A percentile compares a stretch with the other conserved stretches of the same genome.
These are phyloP conservation scores for Eremophila alpestris DNA, from an alignment of 2,797 vertebrate species.

Conservation along the genomic window DNA sequence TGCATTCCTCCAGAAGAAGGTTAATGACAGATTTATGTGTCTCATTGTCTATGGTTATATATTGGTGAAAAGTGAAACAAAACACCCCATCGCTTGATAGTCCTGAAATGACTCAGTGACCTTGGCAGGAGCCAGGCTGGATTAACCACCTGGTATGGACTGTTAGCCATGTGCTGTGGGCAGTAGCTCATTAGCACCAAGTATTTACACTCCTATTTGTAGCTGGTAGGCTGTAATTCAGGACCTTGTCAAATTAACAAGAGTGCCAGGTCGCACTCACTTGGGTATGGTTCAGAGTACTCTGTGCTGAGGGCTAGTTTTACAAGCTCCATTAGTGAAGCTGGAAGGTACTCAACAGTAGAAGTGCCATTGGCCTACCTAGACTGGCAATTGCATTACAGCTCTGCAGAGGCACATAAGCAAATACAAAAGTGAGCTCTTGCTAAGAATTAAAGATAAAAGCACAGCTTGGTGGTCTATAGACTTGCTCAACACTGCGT, in stretches of 20 bases:
- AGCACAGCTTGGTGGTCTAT: not conserved
- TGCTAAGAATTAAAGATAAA: not conserved
- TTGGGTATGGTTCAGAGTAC: constrained; percentile 18
- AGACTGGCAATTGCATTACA: not conserved
- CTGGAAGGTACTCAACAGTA: not conserved
- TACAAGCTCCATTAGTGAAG: constrained; percentile 27
- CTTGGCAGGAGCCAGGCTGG: constrained; percentile 8
- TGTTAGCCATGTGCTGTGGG: not conserved
- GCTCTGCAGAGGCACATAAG: not conserved
- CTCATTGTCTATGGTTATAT: not conserved
- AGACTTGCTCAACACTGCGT: not conserved
- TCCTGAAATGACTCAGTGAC: not conserved
- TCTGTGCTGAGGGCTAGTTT: constrained; percentile 1
- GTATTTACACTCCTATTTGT: constrained; percentile 41
- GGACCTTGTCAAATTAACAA: constrained; percentile 31
- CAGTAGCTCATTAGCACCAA: constrained; percentile 33
- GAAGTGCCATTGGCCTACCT: not conserved
- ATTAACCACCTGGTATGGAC: constrained; percentile 6
- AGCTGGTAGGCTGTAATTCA: constrained; percentile 33
- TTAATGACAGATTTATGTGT: not conserved
- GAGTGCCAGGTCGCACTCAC: not conserved
- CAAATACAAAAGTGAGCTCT: not conserved
- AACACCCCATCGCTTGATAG: not conserved
- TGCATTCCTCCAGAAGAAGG: not conserved
- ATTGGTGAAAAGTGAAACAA: constrained; percentile 4